These are phyloP conservation scores for Phasia obesa DNA, from an alignment of 2,888 invertebrate genomes.

Conservation along the genomic window DNA sequence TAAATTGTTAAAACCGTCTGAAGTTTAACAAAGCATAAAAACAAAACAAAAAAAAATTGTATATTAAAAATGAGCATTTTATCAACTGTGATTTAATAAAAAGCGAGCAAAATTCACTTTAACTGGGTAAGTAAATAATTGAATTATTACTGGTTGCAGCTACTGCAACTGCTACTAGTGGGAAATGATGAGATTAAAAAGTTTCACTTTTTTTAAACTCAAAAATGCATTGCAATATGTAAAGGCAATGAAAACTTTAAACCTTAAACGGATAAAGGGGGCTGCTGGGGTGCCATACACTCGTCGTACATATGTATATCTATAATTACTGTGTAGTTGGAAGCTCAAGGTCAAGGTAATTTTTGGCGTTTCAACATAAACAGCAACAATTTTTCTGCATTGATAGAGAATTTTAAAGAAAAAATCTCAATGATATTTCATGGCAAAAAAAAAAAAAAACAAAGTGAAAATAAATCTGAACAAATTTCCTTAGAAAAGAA, in stretches of 20 bases:
- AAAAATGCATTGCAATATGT: conserved; percentile 10
- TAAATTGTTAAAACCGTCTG: conserved; percentile 34
- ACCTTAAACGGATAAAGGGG: not conserved
- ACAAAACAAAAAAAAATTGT: not conserved
- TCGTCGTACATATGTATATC: too few species aligned
- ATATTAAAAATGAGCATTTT: conserved; percentile 31
- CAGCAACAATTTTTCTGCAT: conserved; percentile 23
- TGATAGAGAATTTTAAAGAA: not conserved
- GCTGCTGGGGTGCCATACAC: not conserved
- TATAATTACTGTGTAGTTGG: not conserved
- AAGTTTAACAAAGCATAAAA: not conserved
- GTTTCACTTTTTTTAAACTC: conserved; percentile 21
- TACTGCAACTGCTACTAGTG: not conserved
- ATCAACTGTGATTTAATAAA: conserved; percentile 60
- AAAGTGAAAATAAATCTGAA: not conserved
- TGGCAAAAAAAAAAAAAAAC: not conserved
- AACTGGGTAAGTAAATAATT: conserved; percentile 61
- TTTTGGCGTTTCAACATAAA: not conserved
- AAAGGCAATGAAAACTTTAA: conserved; percentile 23
- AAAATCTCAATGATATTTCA: conserved; percentile 34
- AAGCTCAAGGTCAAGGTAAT: conserved; percentile 53
- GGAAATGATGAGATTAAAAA: conserved; percentile 42
- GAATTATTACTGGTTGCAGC: conserved; percentile 20
- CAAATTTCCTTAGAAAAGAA: too few species aligned
- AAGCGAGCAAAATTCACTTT: conserved; percentile 38